These are phyloP conservation scores for Galeruca laticollis DNA, from an alignment of 2,888 invertebrate genomes.

Conservation along the genomic window DNA sequence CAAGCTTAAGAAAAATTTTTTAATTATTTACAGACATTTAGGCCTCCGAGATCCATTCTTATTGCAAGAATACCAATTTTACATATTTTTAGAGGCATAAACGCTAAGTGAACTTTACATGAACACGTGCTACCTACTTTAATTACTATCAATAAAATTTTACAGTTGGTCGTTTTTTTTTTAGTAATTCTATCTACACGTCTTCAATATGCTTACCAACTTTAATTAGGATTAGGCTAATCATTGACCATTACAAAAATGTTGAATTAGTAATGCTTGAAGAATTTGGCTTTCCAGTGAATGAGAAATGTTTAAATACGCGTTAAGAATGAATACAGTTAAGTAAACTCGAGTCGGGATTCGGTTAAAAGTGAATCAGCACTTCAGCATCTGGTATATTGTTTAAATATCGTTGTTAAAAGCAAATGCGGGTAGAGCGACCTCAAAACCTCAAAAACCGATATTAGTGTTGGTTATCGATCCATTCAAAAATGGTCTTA, in stretches of 20 bases:
- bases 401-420: background rate
- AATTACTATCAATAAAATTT: background rate
- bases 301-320: conserved; percentile 6
- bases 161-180: background rate
- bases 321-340: conserved; percentile 13
- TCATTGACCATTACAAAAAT: conserved; percentile 7
- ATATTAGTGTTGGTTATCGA: background rate
- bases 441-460: background rate
- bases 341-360: conserved; percentile 13
- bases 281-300: conserved; percentile 17
- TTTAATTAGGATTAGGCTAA: background rate
- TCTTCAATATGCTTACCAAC: background rate
- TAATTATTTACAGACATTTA: no score
- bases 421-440: background rate
- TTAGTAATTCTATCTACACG: background rate
- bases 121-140: no score
- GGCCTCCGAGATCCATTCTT: no score
- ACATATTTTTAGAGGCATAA: no score
- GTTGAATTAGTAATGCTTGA: conserved; percentile 27
- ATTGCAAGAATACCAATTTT: no score
- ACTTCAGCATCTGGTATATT: background rate
- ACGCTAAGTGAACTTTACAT: no score
- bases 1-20: no score
- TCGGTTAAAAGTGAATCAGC: conserved; percentile 21
- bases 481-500: background rate